These are phyloP conservation scores for Polyergus mexicanus DNA, from an alignment of 1,140 invertebrate genomes.

Conservation along the genomic window DNA sequence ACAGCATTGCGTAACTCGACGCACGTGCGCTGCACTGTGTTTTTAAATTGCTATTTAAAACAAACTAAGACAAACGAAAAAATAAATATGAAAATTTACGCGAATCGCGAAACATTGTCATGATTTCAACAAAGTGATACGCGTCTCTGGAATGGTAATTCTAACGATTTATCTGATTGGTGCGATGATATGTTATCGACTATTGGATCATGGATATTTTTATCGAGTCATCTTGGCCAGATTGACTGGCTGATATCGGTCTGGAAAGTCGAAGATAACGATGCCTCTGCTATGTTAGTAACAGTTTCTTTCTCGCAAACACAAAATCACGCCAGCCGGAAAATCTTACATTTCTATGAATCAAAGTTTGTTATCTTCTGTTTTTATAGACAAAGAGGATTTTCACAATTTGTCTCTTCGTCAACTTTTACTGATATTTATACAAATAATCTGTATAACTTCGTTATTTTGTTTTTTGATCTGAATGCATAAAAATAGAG, in stretches of 20 bases:
- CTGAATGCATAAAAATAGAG: background rate
- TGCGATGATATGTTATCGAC: constrained; percentile 77
- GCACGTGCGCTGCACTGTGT: constrained; percentile 23
- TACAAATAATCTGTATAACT: background rate
- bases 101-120: constrained; percentile 10
- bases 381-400: background rate
- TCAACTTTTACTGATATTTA: background rate
- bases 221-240: constrained; percentile 67
- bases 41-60: constrained; percentile 1
- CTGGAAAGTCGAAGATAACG: constrained; percentile 64
- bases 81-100: constrained; percentile 15
- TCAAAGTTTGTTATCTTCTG: background rate
- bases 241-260: constrained; percentile 67
- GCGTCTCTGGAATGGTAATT: constrained; percentile 43
- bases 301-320: constrained; percentile 21
- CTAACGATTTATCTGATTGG: constrained; percentile 55
- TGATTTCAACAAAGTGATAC: constrained; percentile 69
- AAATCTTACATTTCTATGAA: background rate
- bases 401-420: background rate
- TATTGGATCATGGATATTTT: constrained; percentile 81
- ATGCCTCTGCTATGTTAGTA: constrained; percentile 16
- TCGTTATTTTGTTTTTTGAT: no score
- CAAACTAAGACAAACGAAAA: no score
- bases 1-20: constrained; percentile 33
- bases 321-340: background rate